Percentiles rank a stretch among this genome's conserved stretches.
Evolutionary conservation across 2,113 vertebrate genomes (phyloP).

Genomic region (Crotalus viridis): DNA sequence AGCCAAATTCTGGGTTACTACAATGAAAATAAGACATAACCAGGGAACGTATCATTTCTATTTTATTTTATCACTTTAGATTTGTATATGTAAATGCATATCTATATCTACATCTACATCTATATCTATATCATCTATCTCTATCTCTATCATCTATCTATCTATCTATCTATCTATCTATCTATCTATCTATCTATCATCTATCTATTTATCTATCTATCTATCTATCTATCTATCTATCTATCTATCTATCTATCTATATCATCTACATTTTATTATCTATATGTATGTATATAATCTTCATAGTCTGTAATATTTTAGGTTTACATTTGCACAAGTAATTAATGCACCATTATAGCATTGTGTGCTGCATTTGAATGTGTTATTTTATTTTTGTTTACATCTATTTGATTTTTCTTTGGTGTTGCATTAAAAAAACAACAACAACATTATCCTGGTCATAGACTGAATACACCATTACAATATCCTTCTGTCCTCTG

Average conservation of each 20-base stretch:
- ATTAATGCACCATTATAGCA: neutral
- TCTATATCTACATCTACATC: no score
- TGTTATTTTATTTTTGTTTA: neutral
- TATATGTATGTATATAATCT: neutral
- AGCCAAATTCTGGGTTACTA: neutral
- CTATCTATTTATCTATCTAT: no score
- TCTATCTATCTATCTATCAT: no score
- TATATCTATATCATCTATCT: no score
- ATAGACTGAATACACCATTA: neutral
- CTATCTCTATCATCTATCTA: no score
- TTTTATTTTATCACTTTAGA: neutral
- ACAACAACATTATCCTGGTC: neutral
- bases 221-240: no score
- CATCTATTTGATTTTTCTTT: neutral
- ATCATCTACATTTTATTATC: no score
- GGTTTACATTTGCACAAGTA: neutral
- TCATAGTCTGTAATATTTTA: neutral
- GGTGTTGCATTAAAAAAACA: neutral
- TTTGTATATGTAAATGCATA: neutral
- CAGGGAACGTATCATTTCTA: neutral
- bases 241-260: no score
- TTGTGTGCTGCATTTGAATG: neutral
- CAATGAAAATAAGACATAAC: neutral
- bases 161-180: no score
- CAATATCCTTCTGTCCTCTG: neutral